These are phyloP conservation scores for Habroteleia sp. DNA, from an alignment of 2,888 invertebrate species.

Conservation along the genomic window DNA sequence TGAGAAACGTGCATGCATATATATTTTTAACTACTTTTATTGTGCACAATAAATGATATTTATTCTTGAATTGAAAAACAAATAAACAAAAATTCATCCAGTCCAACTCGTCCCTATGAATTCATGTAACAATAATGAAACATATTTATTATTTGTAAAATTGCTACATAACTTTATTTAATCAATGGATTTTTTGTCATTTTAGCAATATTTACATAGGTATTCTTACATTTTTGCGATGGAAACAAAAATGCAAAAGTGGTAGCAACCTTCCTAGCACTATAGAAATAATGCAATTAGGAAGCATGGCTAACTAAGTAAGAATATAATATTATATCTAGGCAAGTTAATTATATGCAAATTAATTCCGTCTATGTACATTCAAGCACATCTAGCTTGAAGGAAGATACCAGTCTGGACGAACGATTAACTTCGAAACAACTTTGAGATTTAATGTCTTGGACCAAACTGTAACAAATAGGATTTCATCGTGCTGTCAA, in stretches of 20 bases:
- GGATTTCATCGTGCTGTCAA: constrained; percentile 30
- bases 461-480: constrained; percentile 22
- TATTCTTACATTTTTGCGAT: no score
- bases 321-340: constrained; percentile 19
- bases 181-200: no score
- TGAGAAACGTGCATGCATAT: constrained; percentile 50
- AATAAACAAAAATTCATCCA: constrained; percentile 11
- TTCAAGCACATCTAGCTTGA: constrained; percentile 27
- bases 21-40: constrained; percentile 37
- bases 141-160: constrained; percentile 3
- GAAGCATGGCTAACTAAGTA: constrained; percentile 26
- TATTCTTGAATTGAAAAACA: constrained; percentile 33
- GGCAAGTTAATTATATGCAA: constrained; percentile 63
- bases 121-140: no score
- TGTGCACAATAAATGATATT: constrained; percentile 25
- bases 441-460: constrained; percentile 44
- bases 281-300: constrained; percentile 29
- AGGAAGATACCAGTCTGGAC: constrained; percentile 19
- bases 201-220: no score
- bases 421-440: constrained; percentile 48
- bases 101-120: no score
- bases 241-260: background rate
- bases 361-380: constrained; percentile 50
- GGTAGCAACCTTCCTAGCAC: background rate
- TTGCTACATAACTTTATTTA: no score